Evolutionary conservation across 2,113 vertebrate genomes (phyloP).

Genomic region (Hipposideros armiger): DNA sequence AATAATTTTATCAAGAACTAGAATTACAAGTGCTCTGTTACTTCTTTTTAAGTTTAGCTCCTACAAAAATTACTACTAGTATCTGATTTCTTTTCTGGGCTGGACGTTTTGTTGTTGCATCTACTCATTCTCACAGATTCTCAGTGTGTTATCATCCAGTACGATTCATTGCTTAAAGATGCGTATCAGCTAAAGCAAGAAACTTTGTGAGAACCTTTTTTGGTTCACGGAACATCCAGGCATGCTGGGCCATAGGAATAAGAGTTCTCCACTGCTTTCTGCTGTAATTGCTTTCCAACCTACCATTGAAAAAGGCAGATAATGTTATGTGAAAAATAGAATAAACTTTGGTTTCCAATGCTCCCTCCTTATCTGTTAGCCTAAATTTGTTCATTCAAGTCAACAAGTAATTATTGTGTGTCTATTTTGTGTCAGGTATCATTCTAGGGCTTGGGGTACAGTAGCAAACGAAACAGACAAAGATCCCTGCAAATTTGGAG

Average conservation of each 20-base stretch:
- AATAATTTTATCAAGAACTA: conserved; percentile 52
- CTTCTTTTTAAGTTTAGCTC: conserved; percentile 34
- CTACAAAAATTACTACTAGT: neutral
- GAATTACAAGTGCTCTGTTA: conserved; percentile 15
- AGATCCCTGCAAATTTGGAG: neutral
- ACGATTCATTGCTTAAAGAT: conserved; percentile 24
- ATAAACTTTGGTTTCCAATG: conserved; percentile 17
- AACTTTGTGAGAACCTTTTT: neutral
- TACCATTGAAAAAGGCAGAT: neutral
- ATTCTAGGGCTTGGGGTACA: neutral
- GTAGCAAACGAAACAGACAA: neutral
- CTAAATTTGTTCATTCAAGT: neutral
- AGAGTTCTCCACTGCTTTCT: neutral
- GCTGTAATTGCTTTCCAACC: neutral
- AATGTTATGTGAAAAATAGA: neutral
- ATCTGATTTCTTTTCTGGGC: conserved; percentile 16
- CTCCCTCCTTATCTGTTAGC: neutral
- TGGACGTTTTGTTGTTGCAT: neutral
- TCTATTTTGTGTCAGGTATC: neutral
- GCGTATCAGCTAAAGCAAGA: neutral
- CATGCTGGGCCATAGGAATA: neutral
- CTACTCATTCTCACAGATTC: neutral
- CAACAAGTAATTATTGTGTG: neutral
- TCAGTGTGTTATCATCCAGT: neutral
- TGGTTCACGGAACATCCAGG: neutral